Conservation (phyloP, 2,113 vertebrate species). For the Apistogramma diplotaenia region DNA sequence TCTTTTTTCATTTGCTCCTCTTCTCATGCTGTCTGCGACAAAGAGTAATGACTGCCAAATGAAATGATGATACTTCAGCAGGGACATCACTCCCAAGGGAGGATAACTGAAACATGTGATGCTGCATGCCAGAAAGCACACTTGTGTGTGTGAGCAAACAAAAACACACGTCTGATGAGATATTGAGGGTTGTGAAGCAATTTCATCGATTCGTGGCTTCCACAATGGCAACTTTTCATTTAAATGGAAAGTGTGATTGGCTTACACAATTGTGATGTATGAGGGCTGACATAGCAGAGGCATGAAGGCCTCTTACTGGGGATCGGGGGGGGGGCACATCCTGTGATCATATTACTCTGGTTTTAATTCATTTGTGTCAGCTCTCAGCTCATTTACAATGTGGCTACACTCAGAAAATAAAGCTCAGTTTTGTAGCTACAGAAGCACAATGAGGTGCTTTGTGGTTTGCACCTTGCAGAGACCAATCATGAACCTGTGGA, state of each 20-base stretch:
- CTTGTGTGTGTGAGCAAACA: neutral
- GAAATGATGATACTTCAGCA: slow-evolving; percentile 13
- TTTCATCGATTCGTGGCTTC: slow-evolving; percentile 26
- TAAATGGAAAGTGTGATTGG: slow-evolving; percentile 37
- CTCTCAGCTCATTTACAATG: neutral
- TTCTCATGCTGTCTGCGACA: slow-evolving; percentile 7
- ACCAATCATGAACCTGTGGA: neutral
- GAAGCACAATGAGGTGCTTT: neutral
- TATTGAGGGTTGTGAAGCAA: neutral
- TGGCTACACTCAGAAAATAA: neutral
- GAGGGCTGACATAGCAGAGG: slow-evolving; percentile 26
- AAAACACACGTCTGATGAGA: neutral
- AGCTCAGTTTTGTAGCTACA: neutral
- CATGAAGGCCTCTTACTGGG: neutral
- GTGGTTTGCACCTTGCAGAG: neutral
- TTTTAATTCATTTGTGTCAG: slow-evolving; percentile 10
- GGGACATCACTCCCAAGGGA: neutral
- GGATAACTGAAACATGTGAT: neutral
- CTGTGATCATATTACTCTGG: neutral
- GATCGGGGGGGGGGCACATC: neutral
- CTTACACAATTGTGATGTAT: neutral
- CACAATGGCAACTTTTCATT: slow-evolving; percentile 32
- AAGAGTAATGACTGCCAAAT: slow-evolving; percentile 42
- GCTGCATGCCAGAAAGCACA: neutral
- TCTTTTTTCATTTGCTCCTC: neutral